Base-by-base conservation (phyloP, 2,888 invertebrate species). In the Caenorhabditis sp. region DNA sequence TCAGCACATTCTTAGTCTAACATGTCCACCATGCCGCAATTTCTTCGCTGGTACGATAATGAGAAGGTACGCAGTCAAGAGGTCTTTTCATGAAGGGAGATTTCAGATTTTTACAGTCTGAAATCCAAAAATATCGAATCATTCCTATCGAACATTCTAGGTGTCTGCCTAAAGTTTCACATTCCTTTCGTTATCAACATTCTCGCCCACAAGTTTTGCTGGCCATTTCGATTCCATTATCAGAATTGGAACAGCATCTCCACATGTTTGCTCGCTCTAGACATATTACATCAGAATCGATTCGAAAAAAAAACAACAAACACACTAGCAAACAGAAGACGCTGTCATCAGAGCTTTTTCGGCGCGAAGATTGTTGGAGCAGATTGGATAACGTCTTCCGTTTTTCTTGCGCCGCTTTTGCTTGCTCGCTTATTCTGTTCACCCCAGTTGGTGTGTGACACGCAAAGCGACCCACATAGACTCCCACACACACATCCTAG, bases 21-120 rank as follows among this genome's bases (percentile, higher is more conserved):
- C 31, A 77, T 35, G 64, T 66, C 77, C 41, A 59, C 81, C 28
- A 38, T 38, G 38, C 83, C 83, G 5, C 59, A 80, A 24, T 74
- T 82, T 64, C 74, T 86, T 22, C 80, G 80, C 54, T 86, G 86
- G 86, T 84, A 84, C 63, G 84, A 84, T 35, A 70, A 82, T 41
- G 72, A 79, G 44, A 86, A 86, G 82, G 86, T 86, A 58, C 41
- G 63, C n/a, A n/a, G n/a, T n/a, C n/a, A n/a, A n/a, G n/a, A n/a
- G n/a, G n/a, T n/a, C n/a, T n/a, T n/a, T n/a, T n/a, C n/a, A n/a
- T n/a, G n/a, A n/a, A n/a, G n/a, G n/a, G n/a, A n/a, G n/a, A n/a
- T n/a, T 44, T 44, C 16, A 14, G 44, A 14, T 1, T n/a, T 44
- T 44, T n/a, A 5, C 16, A 44, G n/a, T 16, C 5, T 16, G 12